These are phyloP conservation scores for Brachyrhaphis roseni DNA, from an alignment of 2,797 vertebrate genomes.

Conservation along the genomic window DNA sequence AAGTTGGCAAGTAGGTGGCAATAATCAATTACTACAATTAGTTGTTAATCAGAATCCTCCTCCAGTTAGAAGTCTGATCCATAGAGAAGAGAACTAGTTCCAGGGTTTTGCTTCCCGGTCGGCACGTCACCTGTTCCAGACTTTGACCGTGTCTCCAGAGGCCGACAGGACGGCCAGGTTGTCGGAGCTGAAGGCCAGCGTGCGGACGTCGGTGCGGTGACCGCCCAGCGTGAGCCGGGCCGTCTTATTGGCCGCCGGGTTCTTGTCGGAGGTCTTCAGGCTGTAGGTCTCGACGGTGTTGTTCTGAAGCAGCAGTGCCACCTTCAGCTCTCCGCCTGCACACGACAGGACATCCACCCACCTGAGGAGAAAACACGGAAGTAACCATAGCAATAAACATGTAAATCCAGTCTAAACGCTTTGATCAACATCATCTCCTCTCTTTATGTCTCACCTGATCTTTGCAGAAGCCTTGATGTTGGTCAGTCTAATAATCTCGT, in stretches of 20 bases:
- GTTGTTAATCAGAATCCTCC: too few species aligned
- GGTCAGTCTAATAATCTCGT: slow-evolving; percentile 87
- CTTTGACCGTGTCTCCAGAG: slow-evolving; percentile 91
- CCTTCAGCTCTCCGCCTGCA: slow-evolving; percentile 90
- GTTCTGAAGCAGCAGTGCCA: slow-evolving; percentile 91
- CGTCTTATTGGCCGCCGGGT: slow-evolving; percentile 77
- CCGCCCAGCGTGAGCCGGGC: slow-evolving; percentile 88
- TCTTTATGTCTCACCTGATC: slow-evolving; percentile 86
- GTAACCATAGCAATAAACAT: too few species aligned
- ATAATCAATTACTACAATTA: too few species aligned
- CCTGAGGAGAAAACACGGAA: slow-evolving; percentile 67
- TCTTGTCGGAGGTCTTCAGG: slow-evolving; percentile 73
- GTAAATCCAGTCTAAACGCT: not conserved
- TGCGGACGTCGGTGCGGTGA: slow-evolving; percentile 92
- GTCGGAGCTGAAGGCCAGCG: slow-evolving; percentile 95
- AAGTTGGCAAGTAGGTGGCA: too few species aligned
- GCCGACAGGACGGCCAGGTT: slow-evolving; percentile 94
- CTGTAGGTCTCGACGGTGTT: slow-evolving; percentile 89
- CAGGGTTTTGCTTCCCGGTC: not conserved
- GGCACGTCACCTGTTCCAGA: slow-evolving; percentile 92
- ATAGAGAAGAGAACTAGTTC: not conserved
- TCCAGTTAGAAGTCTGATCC: slow-evolving; percentile 15
- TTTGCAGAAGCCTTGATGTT: slow-evolving; percentile 91
- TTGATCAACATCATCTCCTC: not conserved
- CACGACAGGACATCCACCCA: slow-evolving; percentile 87